phyloP scores from a whole-genome alignment of 2,888 invertebrate genomes.

The Cataglyphis rosenhaueri region DNA sequence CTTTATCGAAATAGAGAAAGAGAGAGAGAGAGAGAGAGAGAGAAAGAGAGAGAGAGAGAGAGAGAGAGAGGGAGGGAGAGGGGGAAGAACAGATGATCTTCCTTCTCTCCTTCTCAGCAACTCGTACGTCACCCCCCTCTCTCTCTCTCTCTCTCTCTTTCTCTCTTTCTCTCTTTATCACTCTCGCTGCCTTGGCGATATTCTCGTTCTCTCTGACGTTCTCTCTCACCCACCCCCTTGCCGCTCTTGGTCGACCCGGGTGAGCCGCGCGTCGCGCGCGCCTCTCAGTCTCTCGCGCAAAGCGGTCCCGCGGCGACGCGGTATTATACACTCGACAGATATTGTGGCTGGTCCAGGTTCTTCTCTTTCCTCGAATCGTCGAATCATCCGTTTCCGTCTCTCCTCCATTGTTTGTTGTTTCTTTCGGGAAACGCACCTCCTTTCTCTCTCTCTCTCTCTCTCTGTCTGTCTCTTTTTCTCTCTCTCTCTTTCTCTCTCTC shows the following conservation, averaged over 20 bases:
- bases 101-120: neutral
- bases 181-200: neutral
- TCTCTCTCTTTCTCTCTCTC: neutral
- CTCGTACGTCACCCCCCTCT: neutral
- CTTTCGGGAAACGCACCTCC: neutral
- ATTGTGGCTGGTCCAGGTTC: conserved; percentile 72
- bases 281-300: conserved; percentile 75
- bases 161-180: conserved; percentile 7
- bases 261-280: conserved; percentile 51
- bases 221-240: conserved; percentile 19
- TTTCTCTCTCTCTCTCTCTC: neutral
- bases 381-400: neutral
- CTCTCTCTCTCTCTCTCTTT: neutral
- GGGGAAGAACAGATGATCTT: neutral
- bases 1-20: conserved; percentile 1
- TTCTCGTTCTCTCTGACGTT: conserved; percentile 26
- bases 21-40: neutral
- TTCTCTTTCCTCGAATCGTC: conserved; percentile 19
- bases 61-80: neutral
- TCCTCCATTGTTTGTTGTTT: neutral
- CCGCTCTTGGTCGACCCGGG: conserved; percentile 54
- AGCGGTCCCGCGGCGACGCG: conserved; percentile 70
- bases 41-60: neutral
- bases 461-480: too few relatives aligned
- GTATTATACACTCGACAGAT: conserved; percentile 49